Conservation (phyloP, 2,113 vertebrate genomes). For the Centropristis striata region DNA sequence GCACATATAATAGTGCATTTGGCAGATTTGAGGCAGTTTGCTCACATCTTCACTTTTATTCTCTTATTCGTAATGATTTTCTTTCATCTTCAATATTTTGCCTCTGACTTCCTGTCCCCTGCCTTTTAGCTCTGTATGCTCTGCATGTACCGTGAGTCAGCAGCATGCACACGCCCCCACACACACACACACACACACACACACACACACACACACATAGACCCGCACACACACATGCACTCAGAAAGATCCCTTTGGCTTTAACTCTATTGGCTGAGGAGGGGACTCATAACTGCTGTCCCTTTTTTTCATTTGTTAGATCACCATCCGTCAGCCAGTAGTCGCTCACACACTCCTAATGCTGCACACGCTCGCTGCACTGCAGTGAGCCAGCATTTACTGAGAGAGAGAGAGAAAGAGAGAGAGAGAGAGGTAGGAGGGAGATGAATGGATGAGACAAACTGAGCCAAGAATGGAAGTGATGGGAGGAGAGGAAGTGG, state of each 20-base stretch:
- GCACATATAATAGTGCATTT: neutral
- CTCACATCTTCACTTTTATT: neutral
- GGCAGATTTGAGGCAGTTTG: neutral
- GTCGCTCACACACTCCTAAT: slow-evolving; percentile 81
- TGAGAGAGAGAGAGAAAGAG: slow-evolving; percentile 80
- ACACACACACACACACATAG: slow-evolving; percentile 14
- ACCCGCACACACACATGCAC: neutral
- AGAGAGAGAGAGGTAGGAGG: slow-evolving; percentile 72
- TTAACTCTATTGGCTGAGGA: slow-evolving; percentile 39
- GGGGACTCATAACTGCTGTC: slow-evolving; percentile 30
- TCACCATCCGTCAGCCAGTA: slow-evolving; percentile 49
- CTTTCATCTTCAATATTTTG: neutral
- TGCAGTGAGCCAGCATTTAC: slow-evolving; percentile 90
- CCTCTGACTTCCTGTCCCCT: slow-evolving; percentile 8
- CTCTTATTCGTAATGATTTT: neutral
- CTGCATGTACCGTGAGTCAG: slow-evolving; percentile 70
- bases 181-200: neutral
- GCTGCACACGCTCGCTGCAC: slow-evolving; percentile 89
- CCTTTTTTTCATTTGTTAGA: slow-evolving; percentile 34
- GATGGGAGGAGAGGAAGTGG: slow-evolving; percentile 52
- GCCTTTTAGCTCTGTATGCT: neutral
- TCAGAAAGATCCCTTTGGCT: slow-evolving; percentile 34
- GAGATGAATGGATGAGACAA: slow-evolving; percentile 46
- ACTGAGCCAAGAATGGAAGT: slow-evolving; percentile 22
- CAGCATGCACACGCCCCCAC: slow-evolving; percentile 33